phyloP scores from a whole-genome alignment of 2,797 vertebrate species.

The Varecia variegata region DNA sequence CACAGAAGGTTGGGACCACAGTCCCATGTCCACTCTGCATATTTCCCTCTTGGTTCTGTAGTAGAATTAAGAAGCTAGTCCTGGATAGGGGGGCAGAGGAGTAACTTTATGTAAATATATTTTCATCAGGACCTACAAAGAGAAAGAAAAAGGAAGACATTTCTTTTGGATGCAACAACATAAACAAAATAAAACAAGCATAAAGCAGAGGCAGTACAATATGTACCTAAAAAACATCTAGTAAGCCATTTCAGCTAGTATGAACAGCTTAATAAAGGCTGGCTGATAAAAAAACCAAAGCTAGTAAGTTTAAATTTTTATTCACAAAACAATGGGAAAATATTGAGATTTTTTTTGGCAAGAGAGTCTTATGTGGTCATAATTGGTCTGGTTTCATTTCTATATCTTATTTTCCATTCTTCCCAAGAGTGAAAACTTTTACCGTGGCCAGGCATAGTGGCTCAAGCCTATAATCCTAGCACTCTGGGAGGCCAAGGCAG shows the following conservation, averaged over 20 bases:
- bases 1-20: background rate
- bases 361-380: background rate
- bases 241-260: background rate
- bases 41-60: background rate
- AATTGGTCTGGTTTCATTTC: background rate
- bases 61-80: background rate
- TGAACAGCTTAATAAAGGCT: background rate
- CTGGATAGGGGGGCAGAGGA: background rate
- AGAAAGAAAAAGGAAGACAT: background rate
- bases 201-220: background rate
- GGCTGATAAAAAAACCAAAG: background rate
- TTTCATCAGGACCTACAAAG: background rate
- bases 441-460: no score
- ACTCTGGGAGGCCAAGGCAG: no score
- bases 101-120: background rate
- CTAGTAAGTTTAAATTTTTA: background rate
- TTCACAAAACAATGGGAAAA: background rate
- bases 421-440: background rate
- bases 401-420: background rate
- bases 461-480: no score
- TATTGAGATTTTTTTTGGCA: background rate
- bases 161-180: background rate
- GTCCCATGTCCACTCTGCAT: background rate
- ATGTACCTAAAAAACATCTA: background rate
- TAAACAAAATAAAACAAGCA: background rate